Base-by-base conservation (phyloP, 1,140 invertebrate genomes). In the Ericerus pela region DNA sequence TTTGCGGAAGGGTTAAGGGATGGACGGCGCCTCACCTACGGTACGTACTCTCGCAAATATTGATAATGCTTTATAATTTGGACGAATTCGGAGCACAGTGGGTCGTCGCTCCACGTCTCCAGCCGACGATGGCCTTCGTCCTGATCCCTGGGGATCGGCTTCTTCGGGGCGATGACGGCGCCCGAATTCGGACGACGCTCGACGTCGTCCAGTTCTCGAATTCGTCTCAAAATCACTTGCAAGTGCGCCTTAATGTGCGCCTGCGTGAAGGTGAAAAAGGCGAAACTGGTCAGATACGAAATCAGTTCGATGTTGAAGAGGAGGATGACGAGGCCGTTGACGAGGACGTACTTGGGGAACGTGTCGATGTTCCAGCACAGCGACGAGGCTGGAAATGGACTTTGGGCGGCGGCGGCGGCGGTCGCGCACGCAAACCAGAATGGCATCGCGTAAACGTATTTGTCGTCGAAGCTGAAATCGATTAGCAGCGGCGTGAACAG, bases 381-480 rank as follows among this genome's bases (percentile, higher is more conserved):
- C 4, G 6, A 16, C 14, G 22, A 10, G 3, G 26, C 18, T 2
- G 41, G 41, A 14, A 47, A 47, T 10, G 22, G 16, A 47, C 20
- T 47, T 10, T 2, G 8, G 16, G 20, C 41, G 4, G 41, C 22
- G 14, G 22, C 41, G 2, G 41, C 14, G 4, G 41, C 22, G 14
- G 22, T 24, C 3, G 41, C 14, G 20, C 41, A 47, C 16, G 41
- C 26, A 24, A 47, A 47, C 41, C 41, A 47, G 14, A 47, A 47
- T 4, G 41, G 41, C 41, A 47, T 47, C 41, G 26, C 41, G 41
- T 47, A 47, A 16, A 47, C 26, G 18, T 47, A 47, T 24, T 47
- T 47, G 26, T 47, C 41, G 8, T 47, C 26, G 41, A 47, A 47
- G 26, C 26, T 24, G 41, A 47, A 47, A 47, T 47, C 41, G 10